Evolutionary conservation across 35 echinoderm and acorn worm species (phyloP).

Genomic region (Eucidaris tribuloides): DNA sequence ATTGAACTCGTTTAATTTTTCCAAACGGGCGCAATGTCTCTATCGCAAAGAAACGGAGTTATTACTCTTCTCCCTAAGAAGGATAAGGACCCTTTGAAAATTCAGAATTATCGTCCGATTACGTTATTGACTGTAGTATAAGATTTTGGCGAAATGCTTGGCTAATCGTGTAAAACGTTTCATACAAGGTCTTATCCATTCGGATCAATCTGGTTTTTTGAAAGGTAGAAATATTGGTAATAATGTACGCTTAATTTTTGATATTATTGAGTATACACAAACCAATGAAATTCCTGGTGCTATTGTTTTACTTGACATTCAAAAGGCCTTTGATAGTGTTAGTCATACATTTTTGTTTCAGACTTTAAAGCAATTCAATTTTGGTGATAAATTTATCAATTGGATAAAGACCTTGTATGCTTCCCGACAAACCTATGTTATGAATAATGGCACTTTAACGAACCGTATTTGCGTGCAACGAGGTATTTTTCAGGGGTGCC

Average conservation of each 20-base stretch:
- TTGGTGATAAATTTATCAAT: background rate
- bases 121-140: constrained; percentile 2
- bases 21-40: background rate
- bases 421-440: background rate
- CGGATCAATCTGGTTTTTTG: background rate
- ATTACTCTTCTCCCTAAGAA: background rate
- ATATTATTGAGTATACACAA: constrained; percentile 1
- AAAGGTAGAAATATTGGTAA: constrained; percentile 15
- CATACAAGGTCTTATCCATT: background rate
- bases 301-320: constrained; percentile 11
- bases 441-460: background rate
- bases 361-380: constrained; percentile 19
- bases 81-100: background rate
- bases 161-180: background rate
- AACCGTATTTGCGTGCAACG: background rate
- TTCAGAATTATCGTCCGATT: constrained; percentile 6
- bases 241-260: constrained; percentile 18
- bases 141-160: background rate
- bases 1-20: background rate
- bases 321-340: constrained; percentile 30
- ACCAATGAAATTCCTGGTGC: constrained; percentile 10
- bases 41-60: no score
- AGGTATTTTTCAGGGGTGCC: no score
- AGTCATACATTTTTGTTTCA: constrained; percentile 9
- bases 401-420: background rate